Conservation (phyloP, 2,888 invertebrate species). For the Heliconius cydno region DNA sequence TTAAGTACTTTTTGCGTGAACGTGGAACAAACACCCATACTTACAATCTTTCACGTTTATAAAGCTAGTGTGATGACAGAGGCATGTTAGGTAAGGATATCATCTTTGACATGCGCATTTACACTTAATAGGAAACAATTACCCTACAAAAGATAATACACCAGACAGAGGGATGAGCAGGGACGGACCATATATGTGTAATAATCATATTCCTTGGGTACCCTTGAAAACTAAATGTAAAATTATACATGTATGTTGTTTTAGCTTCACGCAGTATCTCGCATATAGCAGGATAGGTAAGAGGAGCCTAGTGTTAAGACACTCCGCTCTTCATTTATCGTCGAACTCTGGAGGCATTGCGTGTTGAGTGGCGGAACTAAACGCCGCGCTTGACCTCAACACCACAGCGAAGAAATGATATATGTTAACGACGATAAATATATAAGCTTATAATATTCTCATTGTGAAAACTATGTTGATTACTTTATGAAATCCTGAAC, state of each 20-base stretch:
- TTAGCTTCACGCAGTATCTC: too few relatives aligned
- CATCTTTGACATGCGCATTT: not conserved
- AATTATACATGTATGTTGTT: not conserved
- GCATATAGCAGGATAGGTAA: too few relatives aligned
- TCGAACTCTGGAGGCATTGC: too few relatives aligned
- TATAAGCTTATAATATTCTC: not conserved
- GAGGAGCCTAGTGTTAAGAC: too few relatives aligned
- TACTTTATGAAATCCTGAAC: conserved; percentile 3
- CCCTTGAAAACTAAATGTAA: not conserved
- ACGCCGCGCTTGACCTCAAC: too few relatives aligned
- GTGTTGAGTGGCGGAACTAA: too few relatives aligned
- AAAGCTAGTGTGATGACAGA: not conserved
- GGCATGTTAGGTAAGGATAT: not conserved
- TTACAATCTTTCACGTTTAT: too few relatives aligned
- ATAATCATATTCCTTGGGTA: not conserved
- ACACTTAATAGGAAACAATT: conserved; percentile 14
- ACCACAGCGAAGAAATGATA: too few relatives aligned
- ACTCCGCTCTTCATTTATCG: too few relatives aligned
- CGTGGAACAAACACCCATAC: too few relatives aligned
- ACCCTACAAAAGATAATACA: conserved; percentile 6
- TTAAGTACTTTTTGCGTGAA: too few relatives aligned
- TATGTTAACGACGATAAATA: not conserved
- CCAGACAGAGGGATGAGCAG: conserved; percentile 3
- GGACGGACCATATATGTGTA: not conserved
- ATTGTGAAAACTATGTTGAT: not conserved